phyloP scores from a whole-genome alignment of 2,797 vertebrate species.

The Myotis planiceps region DNA sequence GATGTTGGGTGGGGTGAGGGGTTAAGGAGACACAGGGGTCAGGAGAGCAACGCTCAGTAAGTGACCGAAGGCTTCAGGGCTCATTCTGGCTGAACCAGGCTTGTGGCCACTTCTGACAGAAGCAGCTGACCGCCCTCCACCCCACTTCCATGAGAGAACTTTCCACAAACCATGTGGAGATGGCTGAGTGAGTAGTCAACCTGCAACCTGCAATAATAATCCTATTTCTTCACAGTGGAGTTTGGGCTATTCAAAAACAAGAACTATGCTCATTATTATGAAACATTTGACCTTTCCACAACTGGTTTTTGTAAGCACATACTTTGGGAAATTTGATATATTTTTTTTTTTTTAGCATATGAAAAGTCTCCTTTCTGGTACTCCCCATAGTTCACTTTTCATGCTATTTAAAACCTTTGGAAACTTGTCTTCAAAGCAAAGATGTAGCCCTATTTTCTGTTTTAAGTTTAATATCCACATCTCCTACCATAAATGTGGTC shows the following conservation, averaged over 20 bases:
- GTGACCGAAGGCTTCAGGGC: neutral
- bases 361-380: neutral
- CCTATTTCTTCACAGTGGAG: neutral
- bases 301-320: neutral
- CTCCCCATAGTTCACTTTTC: neutral
- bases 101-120: neutral
- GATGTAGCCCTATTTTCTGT: neutral
- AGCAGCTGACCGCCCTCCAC: neutral
- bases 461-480: neutral
- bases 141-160: neutral
- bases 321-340: neutral
- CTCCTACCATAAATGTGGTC: neutral
- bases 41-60: neutral
- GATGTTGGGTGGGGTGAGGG: neutral
- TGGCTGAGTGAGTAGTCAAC: neutral
- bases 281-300: constrained; percentile 9
- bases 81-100: neutral
- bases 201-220: neutral
- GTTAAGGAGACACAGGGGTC: neutral
- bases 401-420: neutral
- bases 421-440: neutral
- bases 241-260: neutral
- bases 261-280: neutral
- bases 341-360: constrained; percentile 7
- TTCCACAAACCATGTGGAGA: neutral